Evolutionary conservation across 2,113 vertebrate species (phyloP), one percentile per base, ranked within the genome.

Genomic region (Pandion haliaetus): DNA sequence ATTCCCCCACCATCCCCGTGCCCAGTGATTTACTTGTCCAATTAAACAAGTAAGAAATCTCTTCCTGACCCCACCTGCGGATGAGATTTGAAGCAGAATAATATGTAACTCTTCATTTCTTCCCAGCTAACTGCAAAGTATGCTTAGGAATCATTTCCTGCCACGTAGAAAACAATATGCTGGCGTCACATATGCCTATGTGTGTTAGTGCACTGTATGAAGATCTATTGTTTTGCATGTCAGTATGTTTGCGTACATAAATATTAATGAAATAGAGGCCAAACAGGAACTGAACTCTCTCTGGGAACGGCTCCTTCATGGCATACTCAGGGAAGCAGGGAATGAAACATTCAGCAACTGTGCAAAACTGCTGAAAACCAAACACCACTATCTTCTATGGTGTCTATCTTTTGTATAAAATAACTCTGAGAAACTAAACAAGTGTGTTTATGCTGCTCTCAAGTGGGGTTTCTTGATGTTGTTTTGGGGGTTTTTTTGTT

Each of bases 311-410:
- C 55, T 88, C 86, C 88, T 71, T 24, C 74, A 6, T 66, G 65
- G n/a, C 63, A 92, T 97, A 97, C 97, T 87, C 97, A 98, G 82
- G 97, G 92, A 97, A 87, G 54, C 83, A 88, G 78, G 74, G 95
- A 96, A 95, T 31, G 92, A 93, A 97, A 96, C 61, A 78, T 80
- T 88, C 65, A 28, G 89, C 95, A 90, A 89, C 44, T 40, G 38
- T 82, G 89, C 78, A 81, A 80, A 96, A 59, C 23, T 73, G 83
- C 57, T 93, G 89, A 67, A 85, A 98, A 98, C 84, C 93, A 97
- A 95, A 40, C 58, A 69, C 58, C 16, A 13, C 95, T 96, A 55
- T 96, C 96, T 97, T 65, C 84, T 96, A 42, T 67, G 90, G 88
- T 90, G 93, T 91, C 94, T 97, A 9, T 76, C 84, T 95, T 93